Evolutionary conservation across 2,888 invertebrate genomes (phyloP).

Genomic region (Orthonychiurus folsomi): DNA sequence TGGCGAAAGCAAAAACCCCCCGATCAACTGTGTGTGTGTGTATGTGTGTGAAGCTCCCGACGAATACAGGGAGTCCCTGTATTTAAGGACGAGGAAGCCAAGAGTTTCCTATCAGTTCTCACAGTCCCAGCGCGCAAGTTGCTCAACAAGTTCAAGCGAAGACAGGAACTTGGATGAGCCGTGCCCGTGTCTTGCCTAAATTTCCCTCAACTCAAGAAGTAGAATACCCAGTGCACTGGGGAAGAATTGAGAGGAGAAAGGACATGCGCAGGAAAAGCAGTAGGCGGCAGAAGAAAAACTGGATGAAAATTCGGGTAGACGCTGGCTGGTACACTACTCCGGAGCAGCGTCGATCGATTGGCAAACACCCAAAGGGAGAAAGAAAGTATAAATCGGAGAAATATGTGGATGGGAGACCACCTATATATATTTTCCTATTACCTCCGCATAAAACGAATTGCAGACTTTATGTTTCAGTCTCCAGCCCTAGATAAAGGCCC

Average conservation of each 20-base stretch:
- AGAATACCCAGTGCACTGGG: neutral
- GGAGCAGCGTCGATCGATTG: neutral
- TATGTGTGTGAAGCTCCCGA: too few species aligned
- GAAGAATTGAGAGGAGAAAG: neutral
- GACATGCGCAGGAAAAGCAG: neutral
- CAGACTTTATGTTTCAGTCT: too few species aligned
- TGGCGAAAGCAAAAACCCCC: neutral
- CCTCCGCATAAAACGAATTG: neutral
- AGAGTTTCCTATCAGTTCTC: neutral
- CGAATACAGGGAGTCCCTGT: too few species aligned
- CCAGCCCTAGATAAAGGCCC: too few species aligned
- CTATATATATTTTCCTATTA: neutral
- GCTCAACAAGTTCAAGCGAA: neutral
- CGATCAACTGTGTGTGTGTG: neutral
- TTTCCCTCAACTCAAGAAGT: neutral
- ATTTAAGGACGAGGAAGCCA: neutral
- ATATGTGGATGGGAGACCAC: neutral
- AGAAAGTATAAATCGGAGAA: constrained; percentile 1
- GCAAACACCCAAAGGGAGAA: neutral
- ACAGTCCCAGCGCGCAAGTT: neutral
- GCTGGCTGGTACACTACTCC: neutral
- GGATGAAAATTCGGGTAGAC: neutral
- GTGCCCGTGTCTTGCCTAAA: neutral
- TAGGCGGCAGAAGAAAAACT: neutral
- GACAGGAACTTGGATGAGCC: neutral